Conservation (phyloP, 2,888 invertebrate genomes). For the Cephalotes varians region DNA sequence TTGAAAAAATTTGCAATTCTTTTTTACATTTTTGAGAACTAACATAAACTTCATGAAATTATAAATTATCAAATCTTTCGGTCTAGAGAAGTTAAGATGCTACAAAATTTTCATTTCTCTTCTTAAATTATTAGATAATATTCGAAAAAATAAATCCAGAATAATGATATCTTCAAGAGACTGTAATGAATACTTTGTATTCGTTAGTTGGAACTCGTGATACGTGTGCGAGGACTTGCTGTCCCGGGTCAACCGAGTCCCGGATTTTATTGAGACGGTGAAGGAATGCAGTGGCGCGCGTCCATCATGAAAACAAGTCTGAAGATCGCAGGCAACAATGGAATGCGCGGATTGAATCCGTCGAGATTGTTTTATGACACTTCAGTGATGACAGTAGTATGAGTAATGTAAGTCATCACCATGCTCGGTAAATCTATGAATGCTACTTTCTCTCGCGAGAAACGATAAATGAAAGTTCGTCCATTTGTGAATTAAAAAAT, state of each 20-base stretch:
- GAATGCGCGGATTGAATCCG: neutral
- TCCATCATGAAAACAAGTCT: constrained; percentile 1
- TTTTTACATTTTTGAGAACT: neutral
- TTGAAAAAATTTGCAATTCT: neutral
- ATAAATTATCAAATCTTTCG: neutral
- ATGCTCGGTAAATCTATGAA: neutral
- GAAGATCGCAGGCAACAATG: neutral
- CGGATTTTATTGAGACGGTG: constrained; percentile 2
- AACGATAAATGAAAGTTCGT: neutral
- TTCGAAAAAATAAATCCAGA: neutral
- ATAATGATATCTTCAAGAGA: neutral
- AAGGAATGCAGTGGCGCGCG: constrained; percentile 6
- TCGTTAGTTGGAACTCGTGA: neutral
- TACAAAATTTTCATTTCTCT: neutral
- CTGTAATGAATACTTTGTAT: neutral
- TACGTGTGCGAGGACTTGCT: neutral
- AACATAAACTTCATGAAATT: neutral
- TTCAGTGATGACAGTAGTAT: neutral
- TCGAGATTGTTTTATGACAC: neutral
- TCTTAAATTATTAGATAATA: neutral
- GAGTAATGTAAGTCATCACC: neutral
- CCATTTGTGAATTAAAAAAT: neutral
- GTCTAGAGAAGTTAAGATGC: neutral
- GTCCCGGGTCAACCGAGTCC: neutral
- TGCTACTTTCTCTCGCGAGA: neutral